A percentile compares a stretch with the other conserved stretches of the same genome.
Evolutionary conservation across 2,888 invertebrate species (phyloP).

Genomic region (Caenorhabditis imperialis): DNA sequence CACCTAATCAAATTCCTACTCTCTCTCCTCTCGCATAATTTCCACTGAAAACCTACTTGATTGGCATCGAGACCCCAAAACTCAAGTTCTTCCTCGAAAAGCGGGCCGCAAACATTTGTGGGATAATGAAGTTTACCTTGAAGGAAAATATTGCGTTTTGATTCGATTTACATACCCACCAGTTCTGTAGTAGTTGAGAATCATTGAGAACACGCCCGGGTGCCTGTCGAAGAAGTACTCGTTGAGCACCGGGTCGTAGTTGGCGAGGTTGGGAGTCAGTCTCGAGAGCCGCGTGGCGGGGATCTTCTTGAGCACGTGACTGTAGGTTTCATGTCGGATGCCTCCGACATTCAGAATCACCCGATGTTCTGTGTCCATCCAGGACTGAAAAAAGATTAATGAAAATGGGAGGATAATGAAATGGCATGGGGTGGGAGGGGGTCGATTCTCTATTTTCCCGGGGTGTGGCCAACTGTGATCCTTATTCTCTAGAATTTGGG

Average conservation of each 20-base stretch:
- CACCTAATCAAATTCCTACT: conserved; percentile 13
- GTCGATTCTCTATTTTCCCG: no score
- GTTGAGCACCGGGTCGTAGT: conserved; percentile 98
- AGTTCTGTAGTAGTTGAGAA: conserved; percentile 89
- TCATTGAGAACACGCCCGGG: conserved; percentile 91
- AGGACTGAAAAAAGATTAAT: conserved; percentile 70
- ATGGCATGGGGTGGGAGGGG: neutral
- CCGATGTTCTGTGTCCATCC: conserved; percentile 88
- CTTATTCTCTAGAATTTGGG: neutral
- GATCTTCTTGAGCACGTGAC: conserved; percentile 87
- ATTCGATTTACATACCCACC: conserved; percentile 46
- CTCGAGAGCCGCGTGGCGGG: conserved; percentile 86
- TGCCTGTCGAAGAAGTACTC: conserved; percentile 99
- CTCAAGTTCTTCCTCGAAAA: conserved; percentile 98
- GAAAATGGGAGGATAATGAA: neutral
- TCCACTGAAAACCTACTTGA: conserved; percentile 81
- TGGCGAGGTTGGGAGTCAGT: conserved; percentile 93
- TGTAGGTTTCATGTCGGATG: conserved; percentile 84
- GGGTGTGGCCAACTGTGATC: conserved; percentile 3
- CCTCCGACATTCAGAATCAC: conserved; percentile 93
- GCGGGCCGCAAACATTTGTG: conserved; percentile 97
- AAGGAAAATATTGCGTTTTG: neutral
- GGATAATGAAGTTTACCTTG: conserved; percentile 96
- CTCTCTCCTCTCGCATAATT: neutral
- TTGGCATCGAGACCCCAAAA: conserved; percentile 99